Percentiles rank a stretch among this genome's conserved stretches.
Conservation (phyloP, 1,140 invertebrate genomes). For the Penaeus chinensis region DNA sequence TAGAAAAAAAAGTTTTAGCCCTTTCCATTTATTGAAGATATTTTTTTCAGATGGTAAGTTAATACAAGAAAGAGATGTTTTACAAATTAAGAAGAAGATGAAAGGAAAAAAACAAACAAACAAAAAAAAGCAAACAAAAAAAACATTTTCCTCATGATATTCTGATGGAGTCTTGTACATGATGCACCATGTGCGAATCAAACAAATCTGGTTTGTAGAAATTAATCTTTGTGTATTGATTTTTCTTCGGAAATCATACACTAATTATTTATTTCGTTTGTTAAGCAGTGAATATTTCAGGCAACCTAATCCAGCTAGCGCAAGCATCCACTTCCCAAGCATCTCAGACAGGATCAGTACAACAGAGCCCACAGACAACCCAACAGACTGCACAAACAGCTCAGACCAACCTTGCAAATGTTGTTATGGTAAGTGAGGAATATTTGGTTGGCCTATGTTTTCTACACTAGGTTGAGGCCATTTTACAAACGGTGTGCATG, state of each 20-base stretch:
- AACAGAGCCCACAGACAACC: slow-evolving; percentile 70
- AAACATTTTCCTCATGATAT: no score
- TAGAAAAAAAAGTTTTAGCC: neutral
- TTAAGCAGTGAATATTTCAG: slow-evolving; percentile 80
- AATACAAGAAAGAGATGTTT: no score
- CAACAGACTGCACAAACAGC: slow-evolving; percentile 65
- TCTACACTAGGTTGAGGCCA: no score
- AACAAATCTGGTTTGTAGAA: no score
- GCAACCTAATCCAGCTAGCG: slow-evolving; percentile 77
- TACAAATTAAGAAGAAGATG: no score
- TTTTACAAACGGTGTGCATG: no score
- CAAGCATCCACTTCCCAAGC: slow-evolving; percentile 66
- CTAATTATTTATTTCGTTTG: slow-evolving; percentile 61
- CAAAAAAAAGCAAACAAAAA: no score
- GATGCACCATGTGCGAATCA: no score
- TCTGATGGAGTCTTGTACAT: no score
- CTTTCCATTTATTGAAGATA: slow-evolving; percentile 44
- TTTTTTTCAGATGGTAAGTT: no score
- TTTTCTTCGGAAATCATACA: slow-evolving; percentile 38
- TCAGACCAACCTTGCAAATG: slow-evolving; percentile 77
- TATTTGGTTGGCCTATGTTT: no score
- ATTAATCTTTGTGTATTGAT: slow-evolving; percentile 27
- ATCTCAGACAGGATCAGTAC: slow-evolving; percentile 66
- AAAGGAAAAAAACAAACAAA: no score
- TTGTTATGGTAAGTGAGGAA: slow-evolving; percentile 70